Conservation (phyloP, 1,140 invertebrate genomes). For the Drosophila pruinosa region DNA sequence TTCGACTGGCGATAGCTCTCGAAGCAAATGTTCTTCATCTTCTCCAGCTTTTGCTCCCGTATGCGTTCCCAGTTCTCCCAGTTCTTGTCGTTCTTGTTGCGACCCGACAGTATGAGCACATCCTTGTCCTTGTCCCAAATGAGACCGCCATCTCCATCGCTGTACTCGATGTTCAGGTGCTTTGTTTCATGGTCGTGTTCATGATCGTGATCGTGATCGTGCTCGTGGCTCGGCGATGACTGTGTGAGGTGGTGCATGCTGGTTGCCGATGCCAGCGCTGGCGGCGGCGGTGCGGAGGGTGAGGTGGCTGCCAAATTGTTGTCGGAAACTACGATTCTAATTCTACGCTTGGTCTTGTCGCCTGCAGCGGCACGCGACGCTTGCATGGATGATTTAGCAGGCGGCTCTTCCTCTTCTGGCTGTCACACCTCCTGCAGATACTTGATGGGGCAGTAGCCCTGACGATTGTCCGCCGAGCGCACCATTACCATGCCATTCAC, state of each 20-base stretch:
- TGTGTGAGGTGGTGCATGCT: conserved; percentile 30
- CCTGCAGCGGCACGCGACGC: conserved; percentile 56
- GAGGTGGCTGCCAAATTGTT: conserved; percentile 51
- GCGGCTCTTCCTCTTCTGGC: conserved; percentile 83
- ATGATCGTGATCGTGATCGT: no score
- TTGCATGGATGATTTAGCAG: conserved; percentile 69
- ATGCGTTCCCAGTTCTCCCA: conserved; percentile 83
- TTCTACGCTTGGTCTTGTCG: conserved; percentile 82
- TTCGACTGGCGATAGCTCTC: conserved; percentile 82
- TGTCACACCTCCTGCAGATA: conserved; percentile 94
- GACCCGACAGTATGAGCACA: conserved; percentile 57
- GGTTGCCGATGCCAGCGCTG: background rate
- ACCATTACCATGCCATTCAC: conserved; percentile 96
- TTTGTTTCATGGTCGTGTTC: no score
- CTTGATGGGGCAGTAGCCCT: conserved; percentile 92
- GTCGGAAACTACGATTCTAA: conserved; percentile 80
- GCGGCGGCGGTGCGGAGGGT: conserved; percentile 22
- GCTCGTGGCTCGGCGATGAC: conserved; percentile 38
- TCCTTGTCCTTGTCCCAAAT: conserved; percentile 66
- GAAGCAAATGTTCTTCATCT: conserved; percentile 82
- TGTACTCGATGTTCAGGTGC: conserved; percentile 74
- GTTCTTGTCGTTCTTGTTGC: conserved; percentile 82
- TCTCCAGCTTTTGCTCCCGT: conserved; percentile 80
- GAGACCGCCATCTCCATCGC: conserved; percentile 49
- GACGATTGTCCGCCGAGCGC: conserved; percentile 92